Evolutionary conservation across 2,113 vertebrate genomes (phyloP).

Genomic region (Hipposideros armiger): DNA sequence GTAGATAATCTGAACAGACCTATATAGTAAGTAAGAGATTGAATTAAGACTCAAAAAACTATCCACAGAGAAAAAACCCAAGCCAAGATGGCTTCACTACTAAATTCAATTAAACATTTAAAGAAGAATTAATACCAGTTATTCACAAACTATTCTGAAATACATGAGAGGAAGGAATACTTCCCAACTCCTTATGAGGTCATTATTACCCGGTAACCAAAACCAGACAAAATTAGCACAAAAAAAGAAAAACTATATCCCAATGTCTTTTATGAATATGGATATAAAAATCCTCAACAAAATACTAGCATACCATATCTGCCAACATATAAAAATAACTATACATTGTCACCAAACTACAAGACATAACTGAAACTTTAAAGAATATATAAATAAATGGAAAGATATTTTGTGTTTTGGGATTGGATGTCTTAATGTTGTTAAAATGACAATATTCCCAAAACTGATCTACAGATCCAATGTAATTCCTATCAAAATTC

Average conservation of each 20-base stretch:
- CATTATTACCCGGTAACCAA: neutral
- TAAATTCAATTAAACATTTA: neutral
- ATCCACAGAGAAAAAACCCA: neutral
- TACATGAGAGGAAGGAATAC: neutral
- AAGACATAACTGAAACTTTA: neutral
- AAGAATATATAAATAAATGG: neutral
- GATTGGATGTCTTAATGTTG: neutral
- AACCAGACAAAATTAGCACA: neutral
- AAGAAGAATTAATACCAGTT: neutral
- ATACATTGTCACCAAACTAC: neutral
- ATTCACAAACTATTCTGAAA: neutral
- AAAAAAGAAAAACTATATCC: neutral
- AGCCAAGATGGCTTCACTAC: neutral
- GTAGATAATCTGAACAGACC: neutral
- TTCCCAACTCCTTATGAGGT: neutral
- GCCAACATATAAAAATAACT: neutral
- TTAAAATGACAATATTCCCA: neutral
- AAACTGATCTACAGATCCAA: neutral
- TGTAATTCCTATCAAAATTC: neutral
- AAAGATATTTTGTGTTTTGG: neutral
- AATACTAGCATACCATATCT: neutral
- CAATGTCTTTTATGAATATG: neutral
- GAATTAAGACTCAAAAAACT: neutral
- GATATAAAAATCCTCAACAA: neutral
- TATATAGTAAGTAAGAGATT: neutral